phyloP scores from a whole-genome alignment of 2,888 invertebrate genomes.

The Arge pagana region DNA sequence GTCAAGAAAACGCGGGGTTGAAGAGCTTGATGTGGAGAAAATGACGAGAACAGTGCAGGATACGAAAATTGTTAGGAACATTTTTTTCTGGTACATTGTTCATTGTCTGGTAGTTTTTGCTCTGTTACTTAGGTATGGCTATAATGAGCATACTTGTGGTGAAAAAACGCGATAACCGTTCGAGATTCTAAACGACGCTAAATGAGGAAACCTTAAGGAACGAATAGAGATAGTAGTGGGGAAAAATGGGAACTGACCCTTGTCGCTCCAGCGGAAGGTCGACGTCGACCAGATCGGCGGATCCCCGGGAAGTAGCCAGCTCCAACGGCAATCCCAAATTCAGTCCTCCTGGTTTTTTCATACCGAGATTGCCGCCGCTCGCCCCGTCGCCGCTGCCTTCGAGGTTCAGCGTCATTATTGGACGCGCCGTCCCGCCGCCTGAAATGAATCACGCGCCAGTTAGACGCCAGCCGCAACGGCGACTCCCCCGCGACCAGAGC shows the following conservation, averaged over 20 bases:
- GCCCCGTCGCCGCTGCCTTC: conserved; percentile 60
- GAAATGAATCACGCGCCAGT: conserved; percentile 46
- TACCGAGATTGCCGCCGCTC: conserved; percentile 38
- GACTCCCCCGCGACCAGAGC: conserved; percentile 22
- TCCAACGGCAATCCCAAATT: conserved; percentile 60
- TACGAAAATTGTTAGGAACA: no score
- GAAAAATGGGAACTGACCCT: conserved; percentile 67
- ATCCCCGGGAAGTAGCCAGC: conserved; percentile 62
- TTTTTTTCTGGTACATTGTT: no score
- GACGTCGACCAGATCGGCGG: conserved; percentile 78
- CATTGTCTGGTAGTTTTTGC: no score
- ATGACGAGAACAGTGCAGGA: no score
- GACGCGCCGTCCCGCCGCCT: conserved; percentile 60
- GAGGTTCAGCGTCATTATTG: conserved; percentile 77
- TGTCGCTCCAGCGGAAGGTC: conserved; percentile 84
- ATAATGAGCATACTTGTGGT: no score
- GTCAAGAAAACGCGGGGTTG: no score
- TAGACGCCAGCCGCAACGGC: conserved; percentile 28
- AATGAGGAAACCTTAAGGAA: no score
- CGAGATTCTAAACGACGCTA: no score
- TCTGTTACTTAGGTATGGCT: no score
- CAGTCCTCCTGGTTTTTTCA: conserved; percentile 57
- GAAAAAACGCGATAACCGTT: no score
- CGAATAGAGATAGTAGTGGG: background rate
- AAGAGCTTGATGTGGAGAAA: no score